phyloP scores from a whole-genome alignment of 2,113 vertebrate species.

The Podilymbus podiceps region DNA sequence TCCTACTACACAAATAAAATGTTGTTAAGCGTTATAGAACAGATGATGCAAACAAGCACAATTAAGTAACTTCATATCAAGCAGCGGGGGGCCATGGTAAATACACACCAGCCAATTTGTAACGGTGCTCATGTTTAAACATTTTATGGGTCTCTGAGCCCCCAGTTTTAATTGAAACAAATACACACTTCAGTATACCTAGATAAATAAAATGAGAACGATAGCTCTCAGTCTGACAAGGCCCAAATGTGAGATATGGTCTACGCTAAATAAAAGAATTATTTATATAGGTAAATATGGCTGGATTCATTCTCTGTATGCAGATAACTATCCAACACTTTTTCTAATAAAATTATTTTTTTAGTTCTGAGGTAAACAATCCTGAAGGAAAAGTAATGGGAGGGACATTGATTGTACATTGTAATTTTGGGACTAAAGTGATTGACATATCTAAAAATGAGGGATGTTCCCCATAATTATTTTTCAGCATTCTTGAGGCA shows the following conservation, averaged over 20 bases:
- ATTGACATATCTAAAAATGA: constrained; percentile 2
- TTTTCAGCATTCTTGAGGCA: constrained; percentile 8
- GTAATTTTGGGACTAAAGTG: not conserved
- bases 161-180: constrained; percentile 46
- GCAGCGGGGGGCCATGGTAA: constrained; percentile 39
- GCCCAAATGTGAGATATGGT: not conserved
- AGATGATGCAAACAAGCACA: constrained; percentile 56
- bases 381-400: not conserved
- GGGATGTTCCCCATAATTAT: not conserved
- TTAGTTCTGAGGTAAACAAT: not conserved
- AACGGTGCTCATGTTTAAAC: constrained; percentile 6
- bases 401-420: not conserved
- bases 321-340: not conserved
- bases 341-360: not conserved
- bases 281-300: not conserved
- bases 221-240: not conserved
- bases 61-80: constrained; percentile 32
- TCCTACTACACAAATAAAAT: not conserved
- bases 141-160: not conserved
- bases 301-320: not conserved
- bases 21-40: not conserved
- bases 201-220: not conserved
- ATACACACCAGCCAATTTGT: constrained; percentile 53
- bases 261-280: not conserved
- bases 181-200: not conserved